Evolutionary conservation across 2,113 vertebrate genomes (phyloP).

Genomic region (Mesitornis unicolor): DNA sequence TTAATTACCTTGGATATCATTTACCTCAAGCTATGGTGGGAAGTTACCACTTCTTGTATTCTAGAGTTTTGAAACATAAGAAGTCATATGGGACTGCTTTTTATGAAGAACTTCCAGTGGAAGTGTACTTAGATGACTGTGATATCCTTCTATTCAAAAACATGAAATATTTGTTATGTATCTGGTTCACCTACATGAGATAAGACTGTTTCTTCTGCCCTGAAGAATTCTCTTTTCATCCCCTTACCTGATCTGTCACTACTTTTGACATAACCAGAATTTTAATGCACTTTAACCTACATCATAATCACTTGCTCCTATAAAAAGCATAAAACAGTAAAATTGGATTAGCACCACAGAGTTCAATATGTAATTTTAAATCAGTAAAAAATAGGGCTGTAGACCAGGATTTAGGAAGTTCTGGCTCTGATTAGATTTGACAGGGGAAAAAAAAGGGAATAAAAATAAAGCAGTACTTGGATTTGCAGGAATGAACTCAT

Average conservation of each 20-base stretch:
- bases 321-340: constrained; percentile 10
- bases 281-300: neutral
- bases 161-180: neutral
- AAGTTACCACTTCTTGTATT: neutral
- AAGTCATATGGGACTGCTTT: neutral
- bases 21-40: neutral
- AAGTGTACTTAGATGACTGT: neutral
- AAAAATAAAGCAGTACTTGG: neutral
- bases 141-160: neutral
- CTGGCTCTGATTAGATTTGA: neutral
- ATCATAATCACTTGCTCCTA: neutral
- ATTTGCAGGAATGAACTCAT: neutral
- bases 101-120: neutral
- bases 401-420: neutral
- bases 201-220: neutral
- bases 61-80: neutral
- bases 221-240: neutral
- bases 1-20: neutral
- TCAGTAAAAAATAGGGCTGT: neutral
- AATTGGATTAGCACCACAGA: constrained; percentile 12
- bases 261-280: neutral
- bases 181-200: neutral
- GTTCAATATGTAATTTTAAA: neutral
- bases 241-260: neutral
- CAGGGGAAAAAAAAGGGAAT: neutral